A percentile compares a stretch with the other conserved stretches of the same genome.
Evolutionary conservation across 2,888 invertebrate genomes (phyloP).

Genomic region (Agrotis ipsilon): DNA sequence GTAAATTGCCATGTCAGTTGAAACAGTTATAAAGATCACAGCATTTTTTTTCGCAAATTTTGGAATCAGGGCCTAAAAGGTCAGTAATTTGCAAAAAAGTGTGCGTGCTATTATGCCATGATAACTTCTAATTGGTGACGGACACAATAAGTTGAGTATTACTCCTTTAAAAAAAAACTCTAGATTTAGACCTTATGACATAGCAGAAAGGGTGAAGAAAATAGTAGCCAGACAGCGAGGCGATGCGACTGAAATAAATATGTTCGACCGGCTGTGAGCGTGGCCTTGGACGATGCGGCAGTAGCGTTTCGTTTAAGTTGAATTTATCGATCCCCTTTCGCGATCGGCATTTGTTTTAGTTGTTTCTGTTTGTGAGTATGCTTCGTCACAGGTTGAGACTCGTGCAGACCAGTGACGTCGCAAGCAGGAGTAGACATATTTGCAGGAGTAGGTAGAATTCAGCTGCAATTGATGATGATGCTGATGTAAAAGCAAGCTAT

Average conservation of each 20-base stretch:
- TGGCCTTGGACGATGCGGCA: conserved; percentile 24
- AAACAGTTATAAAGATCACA: no score
- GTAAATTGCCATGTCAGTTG: no score
- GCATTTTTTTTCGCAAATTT: neutral
- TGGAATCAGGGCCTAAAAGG: no score
- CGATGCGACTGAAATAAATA: conserved; percentile 21
- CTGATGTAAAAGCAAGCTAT: no score
- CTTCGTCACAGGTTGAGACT: neutral
- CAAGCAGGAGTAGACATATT: no score
- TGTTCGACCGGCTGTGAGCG: neutral
- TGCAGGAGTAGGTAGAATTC: no score
- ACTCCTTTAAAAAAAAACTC: neutral
- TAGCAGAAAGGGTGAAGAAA: conserved; percentile 2
- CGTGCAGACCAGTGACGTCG: no score
- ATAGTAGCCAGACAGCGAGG: neutral
- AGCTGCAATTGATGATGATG: no score
- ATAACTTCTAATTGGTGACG: neutral
- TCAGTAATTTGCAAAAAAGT: neutral
- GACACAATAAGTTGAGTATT: neutral
- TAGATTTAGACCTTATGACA: neutral
- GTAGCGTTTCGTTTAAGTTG: neutral
- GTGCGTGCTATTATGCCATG: neutral
- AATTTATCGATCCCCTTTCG: neutral
- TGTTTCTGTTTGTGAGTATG: neutral
- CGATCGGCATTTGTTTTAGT: neutral